Evolutionary conservation across 2,113 vertebrate species (phyloP).

Genomic region (Nycticorax nycticorax): DNA sequence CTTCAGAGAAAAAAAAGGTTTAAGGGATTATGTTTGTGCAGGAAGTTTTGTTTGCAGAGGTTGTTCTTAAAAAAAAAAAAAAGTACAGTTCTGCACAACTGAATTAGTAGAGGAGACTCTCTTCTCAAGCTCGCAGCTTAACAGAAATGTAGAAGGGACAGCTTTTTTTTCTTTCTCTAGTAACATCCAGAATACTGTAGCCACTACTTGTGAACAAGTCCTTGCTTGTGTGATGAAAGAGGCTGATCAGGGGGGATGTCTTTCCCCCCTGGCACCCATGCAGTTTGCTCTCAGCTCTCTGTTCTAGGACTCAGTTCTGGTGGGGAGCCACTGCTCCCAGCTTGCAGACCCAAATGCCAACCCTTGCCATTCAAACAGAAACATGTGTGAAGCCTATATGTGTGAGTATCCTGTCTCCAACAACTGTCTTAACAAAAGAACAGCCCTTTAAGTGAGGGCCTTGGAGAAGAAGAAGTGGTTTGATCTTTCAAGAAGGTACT

Average conservation of each 20-base stretch:
- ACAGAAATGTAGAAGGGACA: neutral
- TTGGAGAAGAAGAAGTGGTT: neutral
- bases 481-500: neutral
- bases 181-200: neutral
- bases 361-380: neutral
- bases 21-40: neutral
- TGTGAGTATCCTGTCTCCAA: neutral
- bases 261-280: accelerated
- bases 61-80: neutral
- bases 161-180: neutral
- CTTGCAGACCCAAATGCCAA: neutral
- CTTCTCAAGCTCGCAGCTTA: neutral
- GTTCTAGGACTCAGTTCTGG: neutral
- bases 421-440: neutral
- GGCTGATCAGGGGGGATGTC: neutral
- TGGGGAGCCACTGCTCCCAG: neutral
- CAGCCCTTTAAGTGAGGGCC: neutral
- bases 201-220: neutral
- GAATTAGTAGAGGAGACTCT: neutral
- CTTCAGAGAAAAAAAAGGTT: neutral
- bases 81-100: neutral
- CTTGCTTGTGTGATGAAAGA: neutral
- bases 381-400: neutral
- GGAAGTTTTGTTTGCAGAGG: neutral
- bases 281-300: neutral